Evolutionary conservation across 2,888 invertebrate genomes (phyloP), one percentile per base, ranked within the genome.

Genomic region (Iphiclides podalirius): DNA sequence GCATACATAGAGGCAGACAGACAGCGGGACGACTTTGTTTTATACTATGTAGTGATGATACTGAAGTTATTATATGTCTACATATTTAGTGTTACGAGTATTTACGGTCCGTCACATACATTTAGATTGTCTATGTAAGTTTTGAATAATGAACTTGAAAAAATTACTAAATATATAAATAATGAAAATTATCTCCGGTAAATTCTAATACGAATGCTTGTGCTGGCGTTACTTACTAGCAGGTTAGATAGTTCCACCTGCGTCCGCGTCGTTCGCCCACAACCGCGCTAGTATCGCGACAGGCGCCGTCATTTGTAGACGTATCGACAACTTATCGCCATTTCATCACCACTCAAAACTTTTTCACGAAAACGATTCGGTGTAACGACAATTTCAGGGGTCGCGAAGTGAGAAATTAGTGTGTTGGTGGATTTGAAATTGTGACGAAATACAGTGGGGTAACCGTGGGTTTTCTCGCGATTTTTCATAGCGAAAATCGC

Each of bases 401-500:
- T 53, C 54, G 79, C 77, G 79, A 63, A 75, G 80, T 85, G 85
- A 52, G 67, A 64, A 59, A 65, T 57, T 57, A 66, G 74, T 81
- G 66, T 60, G 57, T 53, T 50, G 67, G 79, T 79, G 80, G 54
- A 48, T 55, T 43, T 44, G 52, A 60, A 62, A 52, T 55, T 64
- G 77, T 81, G 79, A 56, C 52, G 20, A 33, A 55, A 45, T 47
- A 51, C 60, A 72, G 72, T 66, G 59, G 40, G 64, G 55, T 56
- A 20, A 6, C 20, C 43, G 53, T 59, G 54, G 56, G 75, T 78
- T 82, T 80, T 82, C 58, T 60, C 69, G 80, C 70, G 79, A 63
- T 85, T 85, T 82, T 78, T 61, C n/a, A n/a, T n/a, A 54, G 11
- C 60, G 64, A 58, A 63, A 85, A 85, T 79, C 75, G 63, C 78